Evolutionary conservation across 2,797 vertebrate species (phyloP), one percentile per base, ranked within the genome.

Genomic region (Cynopterus sphinx): DNA sequence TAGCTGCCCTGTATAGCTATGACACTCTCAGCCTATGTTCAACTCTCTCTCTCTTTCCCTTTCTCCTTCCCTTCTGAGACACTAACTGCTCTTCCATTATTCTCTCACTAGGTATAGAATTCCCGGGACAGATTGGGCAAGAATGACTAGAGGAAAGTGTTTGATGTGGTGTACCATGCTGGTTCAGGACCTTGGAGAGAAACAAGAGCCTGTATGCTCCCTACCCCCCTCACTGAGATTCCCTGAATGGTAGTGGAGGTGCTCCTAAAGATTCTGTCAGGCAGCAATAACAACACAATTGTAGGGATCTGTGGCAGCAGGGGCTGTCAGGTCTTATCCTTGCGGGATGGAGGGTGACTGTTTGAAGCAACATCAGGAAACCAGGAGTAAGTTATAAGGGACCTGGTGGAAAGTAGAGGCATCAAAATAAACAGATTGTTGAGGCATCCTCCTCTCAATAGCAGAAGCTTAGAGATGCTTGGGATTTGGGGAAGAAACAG

Each of bases 161-260:
- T 31, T n/a, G 28, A 43, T 19, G 21, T 9, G 9, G 0, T 3
- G 7, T 0, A 0, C 0, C 1, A 0, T 10, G 10, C 33, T 43
- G 13, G 0, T 94, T 97, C 94, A 96, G 96, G 16, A 94, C 91
- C 90, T 91, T 87, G 91, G 91, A 96, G 75, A 97, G 59, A 31
- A 24, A 26, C 39, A 68, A 0, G 4, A 21, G 22, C 5, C 12
- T 3, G 0, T 0, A 3, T 0, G 4, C 17, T n/a, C 6, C 68
- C 78, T 0, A 16, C 2, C 31, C 41, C 16, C 19, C 86, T 73
- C 61, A 31, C 7, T 21, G 53, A 55, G 43, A 13, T 17, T 33
- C 26, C 7, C 8, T 61, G 3, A 13, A 22, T 4, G 28, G 24
- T 16, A 53, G 6, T 26, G 17, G 9, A 11, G 9, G 1, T 39